phyloP scores from a whole-genome alignment of 2,113 vertebrate genomes.

The Vidua chalybeata region DNA sequence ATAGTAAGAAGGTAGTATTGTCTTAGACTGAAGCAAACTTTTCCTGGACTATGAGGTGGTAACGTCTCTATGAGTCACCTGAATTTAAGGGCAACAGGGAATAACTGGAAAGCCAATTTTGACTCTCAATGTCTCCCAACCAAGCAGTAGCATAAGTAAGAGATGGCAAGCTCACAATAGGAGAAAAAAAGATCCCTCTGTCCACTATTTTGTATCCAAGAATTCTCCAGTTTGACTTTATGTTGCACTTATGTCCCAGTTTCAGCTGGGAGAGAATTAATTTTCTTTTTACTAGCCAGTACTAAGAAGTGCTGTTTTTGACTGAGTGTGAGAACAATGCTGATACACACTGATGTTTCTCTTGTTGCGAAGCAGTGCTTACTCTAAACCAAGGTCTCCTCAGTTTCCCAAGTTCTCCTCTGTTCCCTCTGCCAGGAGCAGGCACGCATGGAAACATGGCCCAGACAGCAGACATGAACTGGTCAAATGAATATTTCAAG shows the following conservation, averaged over 20 bases:
- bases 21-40: not conserved
- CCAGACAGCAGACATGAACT: not conserved
- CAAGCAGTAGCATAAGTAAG: not conserved
- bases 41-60: not conserved
- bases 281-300: not conserved
- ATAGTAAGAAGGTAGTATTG: accelerated
- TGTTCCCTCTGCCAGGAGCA: not conserved
- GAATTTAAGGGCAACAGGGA: not conserved
- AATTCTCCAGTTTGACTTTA: not conserved
- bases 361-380: not conserved
- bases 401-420: not conserved
- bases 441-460: not conserved
- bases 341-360: not conserved
- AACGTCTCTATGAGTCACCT: not conserved
- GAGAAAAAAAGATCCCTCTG: not conserved
- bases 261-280: accelerated
- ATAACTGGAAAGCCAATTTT: not conserved
- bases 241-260: not conserved
- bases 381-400: not conserved
- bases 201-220: not conserved
- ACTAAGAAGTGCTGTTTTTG: not conserved
- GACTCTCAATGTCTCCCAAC: not conserved
- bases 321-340: not conserved
- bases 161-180: not conserved
- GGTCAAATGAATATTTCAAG: not conserved